Evolutionary conservation across 2,113 vertebrate species (phyloP).

Genomic region (Paedocypris sp.): DNA sequence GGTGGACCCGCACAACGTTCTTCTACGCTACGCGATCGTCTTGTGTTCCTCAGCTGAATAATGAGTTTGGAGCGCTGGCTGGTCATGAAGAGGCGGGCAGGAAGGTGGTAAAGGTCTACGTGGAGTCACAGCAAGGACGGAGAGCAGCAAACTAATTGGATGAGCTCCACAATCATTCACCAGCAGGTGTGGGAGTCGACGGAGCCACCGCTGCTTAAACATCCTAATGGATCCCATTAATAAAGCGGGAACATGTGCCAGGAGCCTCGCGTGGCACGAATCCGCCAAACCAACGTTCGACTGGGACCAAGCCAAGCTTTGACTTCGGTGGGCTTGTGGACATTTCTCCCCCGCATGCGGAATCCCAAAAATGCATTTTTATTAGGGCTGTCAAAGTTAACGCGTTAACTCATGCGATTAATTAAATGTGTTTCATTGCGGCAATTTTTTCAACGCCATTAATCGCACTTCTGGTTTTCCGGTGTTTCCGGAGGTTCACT

Average conservation of each 20-base stretch:
- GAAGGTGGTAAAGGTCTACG: background rate
- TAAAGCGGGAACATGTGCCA: constrained; percentile 41
- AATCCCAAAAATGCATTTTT: too few species aligned
- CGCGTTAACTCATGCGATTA: too few species aligned
- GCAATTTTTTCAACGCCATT: too few species aligned
- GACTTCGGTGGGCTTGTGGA: too few species aligned
- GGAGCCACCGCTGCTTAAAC: constrained; percentile 36
- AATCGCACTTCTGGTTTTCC: too few species aligned
- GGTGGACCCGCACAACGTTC: background rate
- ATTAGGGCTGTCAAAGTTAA: too few species aligned
- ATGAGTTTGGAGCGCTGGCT: constrained; percentile 20
- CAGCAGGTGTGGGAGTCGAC: constrained; percentile 37
- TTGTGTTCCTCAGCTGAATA: background rate
- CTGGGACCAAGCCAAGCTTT: too few species aligned
- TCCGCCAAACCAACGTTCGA: constrained; percentile 21
- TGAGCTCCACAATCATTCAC: constrained; percentile 37
- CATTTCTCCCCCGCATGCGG: too few species aligned
- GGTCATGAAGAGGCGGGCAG: constrained; percentile 7
- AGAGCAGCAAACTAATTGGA: constrained; percentile 33
- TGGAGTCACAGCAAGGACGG: constrained; percentile 34
- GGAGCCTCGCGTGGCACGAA: constrained; percentile 4
- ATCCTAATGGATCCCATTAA: constrained; percentile 54
- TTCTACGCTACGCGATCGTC: background rate
- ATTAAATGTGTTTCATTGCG: too few species aligned
- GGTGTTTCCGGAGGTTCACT: too few species aligned